Evolutionary conservation across 53 echinoderm and acorn worm genomes (phyloP).

Genomic region (Temnopleurus reevesii): DNA sequence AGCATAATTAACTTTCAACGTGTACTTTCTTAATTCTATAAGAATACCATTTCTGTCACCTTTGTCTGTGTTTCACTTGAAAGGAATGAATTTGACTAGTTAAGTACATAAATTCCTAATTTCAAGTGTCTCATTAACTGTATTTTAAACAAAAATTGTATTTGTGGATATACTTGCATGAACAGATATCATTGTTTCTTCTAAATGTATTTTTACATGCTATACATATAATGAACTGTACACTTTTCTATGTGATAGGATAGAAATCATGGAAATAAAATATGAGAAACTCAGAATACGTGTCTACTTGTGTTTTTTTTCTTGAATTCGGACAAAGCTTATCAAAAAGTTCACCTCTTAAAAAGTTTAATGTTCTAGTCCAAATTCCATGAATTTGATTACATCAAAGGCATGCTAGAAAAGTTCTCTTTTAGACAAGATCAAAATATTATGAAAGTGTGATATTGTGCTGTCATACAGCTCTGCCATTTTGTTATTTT

Average conservation of each 20-base stretch:
- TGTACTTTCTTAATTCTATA: neutral
- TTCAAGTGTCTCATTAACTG: neutral
- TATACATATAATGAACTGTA: slow-evolving; percentile 21
- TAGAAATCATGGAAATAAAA: slow-evolving; percentile 27
- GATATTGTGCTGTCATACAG: no score
- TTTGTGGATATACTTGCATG: neutral
- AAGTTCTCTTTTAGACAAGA: no score
- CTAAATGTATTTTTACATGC: slow-evolving; percentile 49
- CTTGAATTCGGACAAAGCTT: no score
- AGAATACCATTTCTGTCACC: neutral
- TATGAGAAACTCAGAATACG: neutral
- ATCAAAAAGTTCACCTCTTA: no score
- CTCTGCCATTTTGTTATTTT: no score
- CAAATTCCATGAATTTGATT: no score
- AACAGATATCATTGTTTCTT: slow-evolving; percentile 15
- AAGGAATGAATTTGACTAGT: neutral
- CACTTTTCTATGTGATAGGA: slow-evolving; percentile 34
- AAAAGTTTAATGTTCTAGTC: no score
- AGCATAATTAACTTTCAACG: slow-evolving; percentile 13
- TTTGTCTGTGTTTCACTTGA: neutral
- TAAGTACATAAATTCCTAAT: neutral
- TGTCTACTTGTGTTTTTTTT: neutral
- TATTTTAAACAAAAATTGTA: neutral
- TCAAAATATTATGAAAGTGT: no score
- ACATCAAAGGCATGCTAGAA: no score